Percentiles rank a stretch among this genome's conserved stretches.
Evolutionary conservation across 2,888 invertebrate genomes (phyloP).

Genomic region (Hyposoter dolosus): DNA sequence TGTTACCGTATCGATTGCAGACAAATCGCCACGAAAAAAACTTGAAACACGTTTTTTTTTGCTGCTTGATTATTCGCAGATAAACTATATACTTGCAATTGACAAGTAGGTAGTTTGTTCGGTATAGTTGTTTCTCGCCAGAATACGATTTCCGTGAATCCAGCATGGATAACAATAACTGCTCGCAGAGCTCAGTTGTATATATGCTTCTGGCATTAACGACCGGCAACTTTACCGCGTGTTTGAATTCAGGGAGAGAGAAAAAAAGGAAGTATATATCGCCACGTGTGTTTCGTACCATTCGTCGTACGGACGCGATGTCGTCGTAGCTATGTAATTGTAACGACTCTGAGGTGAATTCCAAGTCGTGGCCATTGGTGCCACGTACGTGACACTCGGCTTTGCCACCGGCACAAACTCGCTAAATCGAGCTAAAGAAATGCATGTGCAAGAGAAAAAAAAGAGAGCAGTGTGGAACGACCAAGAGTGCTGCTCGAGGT

Average conservation of each 20-base stretch:
- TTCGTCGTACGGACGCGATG: constrained; percentile 39
- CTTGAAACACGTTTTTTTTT: neutral
- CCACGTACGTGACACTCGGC: constrained; percentile 62
- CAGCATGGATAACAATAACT: constrained; percentile 67
- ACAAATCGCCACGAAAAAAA: neutral
- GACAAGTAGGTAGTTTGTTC: neutral
- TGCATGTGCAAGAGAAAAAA: constrained; percentile 31
- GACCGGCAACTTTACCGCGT: constrained; percentile 56
- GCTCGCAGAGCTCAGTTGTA: constrained; percentile 7
- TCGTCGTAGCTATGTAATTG: constrained; percentile 57
- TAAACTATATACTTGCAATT: neutral
- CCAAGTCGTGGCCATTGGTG: constrained; percentile 57
- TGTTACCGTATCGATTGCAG: neutral
- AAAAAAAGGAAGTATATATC: constrained; percentile 18
- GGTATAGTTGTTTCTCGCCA: neutral
- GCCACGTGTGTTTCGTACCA: constrained; percentile 49
- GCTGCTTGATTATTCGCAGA: neutral
- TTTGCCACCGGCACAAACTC: constrained; percentile 18
- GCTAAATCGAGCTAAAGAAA: constrained; percentile 59
- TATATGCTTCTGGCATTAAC: constrained; percentile 43
- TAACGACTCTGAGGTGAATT: constrained; percentile 65
- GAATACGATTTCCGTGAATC: constrained; percentile 54
- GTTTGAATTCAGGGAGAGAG: constrained; percentile 22
- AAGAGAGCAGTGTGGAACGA: constrained; percentile 33
- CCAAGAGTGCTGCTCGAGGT: neutral